A percentile compares a stretch with the other conserved stretches of the same genome.
Conservation (phyloP, 2,888 invertebrate genomes). For the Diarsia mendica region DNA sequence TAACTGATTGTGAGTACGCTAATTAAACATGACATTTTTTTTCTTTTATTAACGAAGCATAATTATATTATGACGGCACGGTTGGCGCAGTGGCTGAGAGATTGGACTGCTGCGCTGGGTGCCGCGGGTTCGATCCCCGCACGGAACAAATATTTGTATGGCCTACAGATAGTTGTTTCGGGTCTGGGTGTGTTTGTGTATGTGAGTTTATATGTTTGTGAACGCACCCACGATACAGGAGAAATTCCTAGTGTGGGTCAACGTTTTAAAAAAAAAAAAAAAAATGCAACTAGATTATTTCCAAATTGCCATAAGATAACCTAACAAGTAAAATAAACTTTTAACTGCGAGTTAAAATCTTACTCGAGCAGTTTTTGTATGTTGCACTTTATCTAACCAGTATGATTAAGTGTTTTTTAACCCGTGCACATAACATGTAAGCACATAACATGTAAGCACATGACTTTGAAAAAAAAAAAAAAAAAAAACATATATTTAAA, state of each 20-base stretch:
- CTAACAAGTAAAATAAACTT: constrained; percentile 14
- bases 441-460: neutral
- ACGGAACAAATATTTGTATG: no score
- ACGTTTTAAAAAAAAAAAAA: no score
- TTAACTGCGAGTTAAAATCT: constrained; percentile 1
- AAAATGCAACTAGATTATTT: neutral
- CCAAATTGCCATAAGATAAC: neutral
- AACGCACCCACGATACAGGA: no score
- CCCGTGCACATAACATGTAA: neutral
- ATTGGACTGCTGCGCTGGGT: no score
- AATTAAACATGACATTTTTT: constrained; percentile 2
- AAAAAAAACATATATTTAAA: constrained; percentile 2
- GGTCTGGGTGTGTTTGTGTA: no score
- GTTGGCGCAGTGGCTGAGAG: no score
- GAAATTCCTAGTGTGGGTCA: no score
- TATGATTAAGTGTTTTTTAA: constrained; percentile 14
- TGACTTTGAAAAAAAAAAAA: no score
- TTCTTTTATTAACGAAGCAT: neutral
- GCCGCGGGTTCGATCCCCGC: no score
- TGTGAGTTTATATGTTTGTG: no score
- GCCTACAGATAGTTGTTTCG: no score
- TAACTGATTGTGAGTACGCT: constrained; percentile 6
- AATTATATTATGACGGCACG: no score
- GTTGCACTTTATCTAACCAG: constrained; percentile 14
- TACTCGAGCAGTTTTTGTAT: constrained; percentile 26